Evolutionary conservation across 2,797 vertebrate species (phyloP).

Genomic region (Tragopan temminckii): DNA sequence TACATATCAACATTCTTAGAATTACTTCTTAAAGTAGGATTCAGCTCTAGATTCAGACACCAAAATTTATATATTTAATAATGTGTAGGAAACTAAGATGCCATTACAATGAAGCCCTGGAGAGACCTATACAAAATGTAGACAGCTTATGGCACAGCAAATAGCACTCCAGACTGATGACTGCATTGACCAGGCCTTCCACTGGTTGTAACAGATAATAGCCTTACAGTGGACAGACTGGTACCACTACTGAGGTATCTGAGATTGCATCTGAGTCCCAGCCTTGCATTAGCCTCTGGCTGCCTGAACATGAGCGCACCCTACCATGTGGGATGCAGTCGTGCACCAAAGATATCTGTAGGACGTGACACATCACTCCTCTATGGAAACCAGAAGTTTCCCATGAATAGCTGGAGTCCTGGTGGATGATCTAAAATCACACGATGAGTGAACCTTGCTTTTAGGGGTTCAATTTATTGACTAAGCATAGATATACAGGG

Average conservation of each 20-base stretch:
- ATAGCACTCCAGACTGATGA: not conserved
- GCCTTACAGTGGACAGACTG: not conserved
- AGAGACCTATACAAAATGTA: not conserved
- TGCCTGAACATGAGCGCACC: not conserved
- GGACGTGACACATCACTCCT: not conserved
- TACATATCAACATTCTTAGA: not conserved
- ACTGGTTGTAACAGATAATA: not conserved
- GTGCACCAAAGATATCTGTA: not conserved
- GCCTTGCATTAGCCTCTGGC: not conserved
- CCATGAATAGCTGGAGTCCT: not conserved
- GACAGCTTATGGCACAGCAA: not conserved
- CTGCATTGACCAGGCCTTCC: not conserved
- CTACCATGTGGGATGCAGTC: not conserved
- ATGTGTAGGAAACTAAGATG: not conserved
- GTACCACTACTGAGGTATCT: not conserved
- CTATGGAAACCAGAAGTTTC: not conserved
- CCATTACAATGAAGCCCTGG: not conserved
- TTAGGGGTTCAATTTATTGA: not conserved
- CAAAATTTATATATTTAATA: not conserved
- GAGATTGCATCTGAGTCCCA: not conserved
- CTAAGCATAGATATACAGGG: not conserved
- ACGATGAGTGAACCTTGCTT: rapidly evolving
- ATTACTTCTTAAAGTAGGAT: slow-evolving; percentile 28
- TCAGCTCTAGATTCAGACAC: not conserved
- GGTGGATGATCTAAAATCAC: not conserved